Base-by-base conservation (phyloP, 2,888 invertebrate genomes). In the Rhimphoctona megacephalus region DNA sequence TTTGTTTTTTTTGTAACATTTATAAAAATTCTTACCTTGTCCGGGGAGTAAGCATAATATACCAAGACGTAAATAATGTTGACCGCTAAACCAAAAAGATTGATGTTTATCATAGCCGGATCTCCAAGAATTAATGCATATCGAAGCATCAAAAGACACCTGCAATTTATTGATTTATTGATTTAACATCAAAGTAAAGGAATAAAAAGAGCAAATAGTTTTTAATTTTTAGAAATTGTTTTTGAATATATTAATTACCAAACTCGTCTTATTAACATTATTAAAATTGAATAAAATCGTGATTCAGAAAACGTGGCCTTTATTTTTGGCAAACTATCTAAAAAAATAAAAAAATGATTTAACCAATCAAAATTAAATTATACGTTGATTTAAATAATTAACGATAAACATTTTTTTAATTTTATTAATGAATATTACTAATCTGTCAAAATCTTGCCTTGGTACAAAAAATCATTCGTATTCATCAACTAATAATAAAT, bases 61-160 rank as follows among this genome's bases (percentile, higher is more conserved):
- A 97, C 94, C 86, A 95, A 88, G 85, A 96, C 94, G 93, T 98
- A 98, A 5, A 96, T 85, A 2, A 96, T 92, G 93, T 97, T 98
- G 76, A 97, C 94, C 0, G 95, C 94, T 85, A 97, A 95, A 87
- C 98, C 98, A 91, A 97, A 96, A 74, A 97, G 92, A 94, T 98
- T 98, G 30, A 98, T 97, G 91, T 95, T 96, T 72, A 97, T 96
- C 96, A 98, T 97, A 0, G 96, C 96, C 88, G 95, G 94, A 92
- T 98, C 98, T 70, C 96, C 95, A 85, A 98, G 95, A 67, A 98
- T 95, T 88, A 96, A 94, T 25, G 97, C 97, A 94, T 97, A 97
- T 92, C 97, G 97, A 86, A 98, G 95, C 95, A 97, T 97, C 83
- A 98, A 95, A 64, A 96, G 93, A 80, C 96, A 96, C 94, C 98